Evolutionary conservation across 2,888 invertebrate species (phyloP), one percentile per base, ranked within the genome.

Genomic region (Acrocyrtus sp.): DNA sequence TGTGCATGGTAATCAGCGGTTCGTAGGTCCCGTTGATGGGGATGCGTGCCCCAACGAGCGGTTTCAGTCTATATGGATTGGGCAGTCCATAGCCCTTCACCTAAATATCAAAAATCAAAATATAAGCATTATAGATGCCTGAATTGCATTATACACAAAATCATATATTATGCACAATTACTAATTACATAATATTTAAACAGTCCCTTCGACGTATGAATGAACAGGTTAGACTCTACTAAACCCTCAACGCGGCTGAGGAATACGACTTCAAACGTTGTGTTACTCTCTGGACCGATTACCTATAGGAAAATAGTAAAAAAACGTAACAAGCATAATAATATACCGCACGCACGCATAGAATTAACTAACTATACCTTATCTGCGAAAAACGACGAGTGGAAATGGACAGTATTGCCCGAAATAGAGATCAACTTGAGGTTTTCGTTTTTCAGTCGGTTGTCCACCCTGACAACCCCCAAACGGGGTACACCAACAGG

Each of bases 331-430:
- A 5, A 34, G 5, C 34, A 8, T 34, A 5, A 34, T 34, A 5
- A 34, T 34, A 34, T 34, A 34, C 34, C 12, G 34, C 34, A 34
- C 5, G 34, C 12, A n/a, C n/a, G n/a, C n/a, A n/a, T n/a, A n/a
- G n/a, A n/a, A n/a, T n/a, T n/a, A n/a, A n/a, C n/a, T n/a, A n/a
- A n/a, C n/a, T n/a, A n/a, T 34, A 96, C 96, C 90, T 96, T 96
- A 83, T 95, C 91, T 83, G 95, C 92, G 85, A 97, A 97, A 88
- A 98, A 97, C 79, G 97, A 96, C 83, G 96, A 96, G 86, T 98
- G 96, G 88, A 98, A 98, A 87, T 96, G 94, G 39, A 93, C 91
- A 81, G 95, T 95, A 85, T 91, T 94, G 82, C 96, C 96, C 80
- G 96, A 95, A 83, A 98, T 95, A 80, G 96, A 96, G 84, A 94